Evolutionary conservation across 1,140 invertebrate genomes (phyloP).

Genomic region (Lepidurus apus): DNA sequence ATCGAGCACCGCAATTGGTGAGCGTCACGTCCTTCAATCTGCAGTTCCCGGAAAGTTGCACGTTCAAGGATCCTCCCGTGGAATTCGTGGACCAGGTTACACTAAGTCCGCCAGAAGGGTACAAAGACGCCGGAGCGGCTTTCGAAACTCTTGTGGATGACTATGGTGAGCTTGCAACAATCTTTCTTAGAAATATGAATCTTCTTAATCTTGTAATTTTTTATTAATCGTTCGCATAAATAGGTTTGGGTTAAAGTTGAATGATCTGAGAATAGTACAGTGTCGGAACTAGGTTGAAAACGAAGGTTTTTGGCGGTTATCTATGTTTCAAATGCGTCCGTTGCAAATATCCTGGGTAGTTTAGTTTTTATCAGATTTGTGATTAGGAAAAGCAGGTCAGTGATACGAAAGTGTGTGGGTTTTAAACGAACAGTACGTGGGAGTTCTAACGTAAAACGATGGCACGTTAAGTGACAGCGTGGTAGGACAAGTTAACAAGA

Average conservation of each 20-base stretch:
- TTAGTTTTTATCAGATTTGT: not conserved
- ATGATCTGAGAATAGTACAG: not conserved
- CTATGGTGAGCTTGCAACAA: slow-evolving; percentile 13
- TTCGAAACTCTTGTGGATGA: slow-evolving; percentile 29
- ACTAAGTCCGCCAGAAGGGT: slow-evolving; percentile 75
- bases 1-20: slow-evolving; percentile 28
- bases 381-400: not conserved
- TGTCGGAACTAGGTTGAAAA: slow-evolving; percentile 4
- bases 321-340: not conserved
- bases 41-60: slow-evolving; percentile 39
- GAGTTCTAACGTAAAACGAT: too few species aligned
- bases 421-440: too few species aligned
- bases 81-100: slow-evolving; percentile 68
- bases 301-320: not conserved
- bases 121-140: slow-evolving; percentile 59
- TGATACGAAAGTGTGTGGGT: not conserved
- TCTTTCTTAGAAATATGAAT: not conserved
- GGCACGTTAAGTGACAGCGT: too few species aligned
- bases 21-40: slow-evolving; percentile 37
- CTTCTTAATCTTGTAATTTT: too few species aligned
- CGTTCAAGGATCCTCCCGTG: slow-evolving; percentile 51
- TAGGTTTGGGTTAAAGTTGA: not conserved
- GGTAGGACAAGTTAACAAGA: too few species aligned
- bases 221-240: too few species aligned
- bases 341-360: not conserved